These are phyloP conservation scores for Eueremaeus valkanovi DNA, from an alignment of 2,888 invertebrate species.

Conservation along the genomic window DNA sequence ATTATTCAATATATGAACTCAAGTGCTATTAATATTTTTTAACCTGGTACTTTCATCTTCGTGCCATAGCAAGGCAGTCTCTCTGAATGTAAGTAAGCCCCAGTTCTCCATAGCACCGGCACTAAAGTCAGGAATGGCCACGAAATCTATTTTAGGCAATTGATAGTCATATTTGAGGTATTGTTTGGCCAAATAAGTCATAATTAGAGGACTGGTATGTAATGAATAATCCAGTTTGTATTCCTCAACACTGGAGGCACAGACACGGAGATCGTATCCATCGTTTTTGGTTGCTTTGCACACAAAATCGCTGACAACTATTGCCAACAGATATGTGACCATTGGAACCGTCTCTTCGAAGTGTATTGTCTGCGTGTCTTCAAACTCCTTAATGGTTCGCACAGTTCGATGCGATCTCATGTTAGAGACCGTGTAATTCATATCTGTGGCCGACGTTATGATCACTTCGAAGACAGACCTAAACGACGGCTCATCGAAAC, in stretches of 20 bases:
- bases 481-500: conserved; percentile 44
- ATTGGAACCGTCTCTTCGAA: conserved; percentile 62
- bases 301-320: conserved; percentile 76
- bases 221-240: conserved; percentile 68
- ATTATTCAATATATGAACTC: too few relatives aligned
- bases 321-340: conserved; percentile 82
- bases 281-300: conserved; percentile 47
- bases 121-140: conserved; percentile 80
- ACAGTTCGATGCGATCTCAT: background rate
- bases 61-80: conserved; percentile 70
- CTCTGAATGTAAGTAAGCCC: conserved; percentile 88
- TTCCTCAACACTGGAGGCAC: conserved; percentile 66
- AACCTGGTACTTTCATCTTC: too few relatives aligned
- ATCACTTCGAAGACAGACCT: conserved; percentile 34
- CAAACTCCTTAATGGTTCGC: background rate
- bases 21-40: too few relatives aligned
- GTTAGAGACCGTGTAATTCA: conserved; percentile 38
- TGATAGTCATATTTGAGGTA: conserved; percentile 81
- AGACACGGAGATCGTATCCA: conserved; percentile 57
- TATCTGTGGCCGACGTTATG: conserved; percentile 17
- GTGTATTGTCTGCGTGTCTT: background rate
- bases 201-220: conserved; percentile 68
- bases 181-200: conserved; percentile 57
- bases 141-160: conserved; percentile 80
- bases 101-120: conserved; percentile 91